A percentile compares a stretch with the other conserved stretches of the same genome.
Evolutionary conservation across 2,797 vertebrate species (phyloP).

Genomic region (Acrocephalus scirpaceus): DNA sequence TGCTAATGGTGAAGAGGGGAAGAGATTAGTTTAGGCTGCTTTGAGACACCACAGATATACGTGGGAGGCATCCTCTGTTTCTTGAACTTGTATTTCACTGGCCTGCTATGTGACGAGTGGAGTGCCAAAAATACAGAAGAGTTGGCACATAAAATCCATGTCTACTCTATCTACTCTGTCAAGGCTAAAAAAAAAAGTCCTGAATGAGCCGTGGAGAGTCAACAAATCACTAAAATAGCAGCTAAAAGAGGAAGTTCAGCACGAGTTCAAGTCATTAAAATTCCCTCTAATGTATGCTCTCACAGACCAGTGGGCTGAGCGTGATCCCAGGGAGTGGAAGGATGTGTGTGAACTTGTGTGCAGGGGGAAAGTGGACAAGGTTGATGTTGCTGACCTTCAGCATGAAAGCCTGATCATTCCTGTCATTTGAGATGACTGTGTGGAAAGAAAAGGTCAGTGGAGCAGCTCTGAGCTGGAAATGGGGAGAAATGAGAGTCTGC

Average conservation of each 20-base stretch:
- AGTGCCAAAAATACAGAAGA: slow-evolving; percentile 60
- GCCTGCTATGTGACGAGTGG: slow-evolving; percentile 15
- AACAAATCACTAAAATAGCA: slow-evolving; percentile 62
- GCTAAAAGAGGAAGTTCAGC: slow-evolving; percentile 58
- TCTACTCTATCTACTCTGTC: slow-evolving; percentile 51
- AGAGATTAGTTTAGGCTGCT: slow-evolving; percentile 46
- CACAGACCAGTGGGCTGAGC: not conserved
- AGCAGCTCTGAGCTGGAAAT: not conserved
- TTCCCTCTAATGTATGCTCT: slow-evolving; percentile 52
- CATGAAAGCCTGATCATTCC: not conserved
- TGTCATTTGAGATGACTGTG: not conserved
- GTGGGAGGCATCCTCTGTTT: slow-evolving; percentile 4
- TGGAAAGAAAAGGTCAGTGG: slow-evolving; percentile 30
- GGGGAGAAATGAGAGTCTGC: not conserved
- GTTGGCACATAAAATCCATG: slow-evolving; percentile 47
- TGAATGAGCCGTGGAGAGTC: slow-evolving; percentile 61
- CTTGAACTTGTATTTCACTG: slow-evolving; percentile 43
- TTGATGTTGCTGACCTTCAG: slow-evolving; percentile 57
- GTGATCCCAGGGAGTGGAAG: slow-evolving; percentile 6
- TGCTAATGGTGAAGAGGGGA: slow-evolving; percentile 34
- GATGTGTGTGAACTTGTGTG: not conserved
- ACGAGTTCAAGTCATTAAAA: slow-evolving; percentile 65
- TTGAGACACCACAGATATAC: slow-evolving; percentile 1
- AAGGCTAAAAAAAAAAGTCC: slow-evolving; percentile 3
- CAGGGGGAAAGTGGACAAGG: slow-evolving; percentile 40